Base-by-base conservation (phyloP, 2,113 vertebrate species). In the Zootoca vivipara region DNA sequence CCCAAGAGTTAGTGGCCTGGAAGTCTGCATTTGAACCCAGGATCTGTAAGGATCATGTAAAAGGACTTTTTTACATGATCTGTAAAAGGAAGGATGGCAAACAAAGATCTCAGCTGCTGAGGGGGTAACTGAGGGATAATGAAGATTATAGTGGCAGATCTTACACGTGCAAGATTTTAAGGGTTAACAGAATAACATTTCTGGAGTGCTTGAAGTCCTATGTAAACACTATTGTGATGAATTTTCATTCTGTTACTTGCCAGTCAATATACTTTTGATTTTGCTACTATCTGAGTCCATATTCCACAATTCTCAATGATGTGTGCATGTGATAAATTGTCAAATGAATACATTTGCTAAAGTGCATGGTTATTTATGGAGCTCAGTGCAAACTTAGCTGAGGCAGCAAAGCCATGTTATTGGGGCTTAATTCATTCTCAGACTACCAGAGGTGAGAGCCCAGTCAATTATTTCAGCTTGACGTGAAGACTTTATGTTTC, bases 321-420 rank as follows among this genome's bases (percentile, higher is more conserved):
- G 89, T 91, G 87, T 64, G 8, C 73, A 84, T 46, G 91, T 91
- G 84, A 91, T 92, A 90, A 93, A 94, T 74, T 91, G 79, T 81
- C 92, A 92, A 94, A 95, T 89, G 93, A 94, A 94, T 91, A 93
- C 62, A 83, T 90, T 93, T 90, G 95, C 80, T 95, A 93, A 95
- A 91, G 46, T 56, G 74, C 80, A 77, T 82, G 80, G 85, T 93
- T 95, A 93, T 94, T 95, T 93, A 93, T 90, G 90, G 82, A 40
- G 83, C 30, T 87, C 80, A 90, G 30, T 38, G 15, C 22, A 78
- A 95, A 93, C 86, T 91, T 94, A 93, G 92, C 93, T 93, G 94
- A 95, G 90, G 88, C 85, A 95, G 93, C 93, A 96, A 89, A 90
- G 74, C 30, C 74, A 90, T 92, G 82, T 83, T 95, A 91, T 89